Evolutionary conservation across 2,797 vertebrate genomes (phyloP).

Genomic region (Apogon hyalosoma): DNA sequence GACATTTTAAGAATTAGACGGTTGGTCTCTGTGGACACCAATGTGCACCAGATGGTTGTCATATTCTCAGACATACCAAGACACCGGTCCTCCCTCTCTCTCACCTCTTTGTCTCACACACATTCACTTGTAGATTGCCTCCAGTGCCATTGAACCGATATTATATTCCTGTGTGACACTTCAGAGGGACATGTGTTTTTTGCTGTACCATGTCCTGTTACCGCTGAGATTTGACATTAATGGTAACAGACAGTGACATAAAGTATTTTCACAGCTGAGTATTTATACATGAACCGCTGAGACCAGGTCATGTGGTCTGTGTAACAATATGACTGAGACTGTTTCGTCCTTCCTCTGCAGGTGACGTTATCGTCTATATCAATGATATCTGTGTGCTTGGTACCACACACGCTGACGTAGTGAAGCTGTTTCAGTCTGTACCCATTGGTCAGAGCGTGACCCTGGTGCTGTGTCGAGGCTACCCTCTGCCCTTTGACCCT

Average conservation of each 20-base stretch:
- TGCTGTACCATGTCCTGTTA: conserved; percentile 29
- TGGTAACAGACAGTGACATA: conserved; percentile 31
- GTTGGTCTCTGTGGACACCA: conserved; percentile 22
- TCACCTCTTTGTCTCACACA: conserved; percentile 40
- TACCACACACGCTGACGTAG: conserved; percentile 98
- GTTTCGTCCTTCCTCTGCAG: conserved; percentile 71
- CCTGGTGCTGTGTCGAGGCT: conserved; percentile 97
- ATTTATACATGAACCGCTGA: conserved; percentile 28
- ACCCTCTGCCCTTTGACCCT: conserved; percentile 97
- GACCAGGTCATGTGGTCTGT: conserved; percentile 11
- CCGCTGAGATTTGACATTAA: conserved; percentile 39
- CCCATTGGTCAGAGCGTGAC: conserved; percentile 98
- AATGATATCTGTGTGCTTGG: conserved; percentile 99
- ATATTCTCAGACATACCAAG: conserved; percentile 16
- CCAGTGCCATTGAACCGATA: conserved; percentile 36
- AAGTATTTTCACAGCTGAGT: conserved; percentile 46
- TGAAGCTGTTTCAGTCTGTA: conserved; percentile 99
- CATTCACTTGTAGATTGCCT: conserved; percentile 19
- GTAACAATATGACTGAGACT: conserved; percentile 19
- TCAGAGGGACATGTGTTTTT: conserved; percentile 26
- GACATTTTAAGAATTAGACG: conserved; percentile 22
- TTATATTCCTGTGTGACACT: conserved; percentile 32
- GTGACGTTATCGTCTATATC: conserved; percentile 99
- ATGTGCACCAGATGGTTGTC: conserved; percentile 44
- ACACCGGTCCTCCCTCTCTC: conserved; percentile 14